Evolutionary conservation across 2,888 invertebrate species (phyloP).

Genomic region (Apotomis turbidana): DNA sequence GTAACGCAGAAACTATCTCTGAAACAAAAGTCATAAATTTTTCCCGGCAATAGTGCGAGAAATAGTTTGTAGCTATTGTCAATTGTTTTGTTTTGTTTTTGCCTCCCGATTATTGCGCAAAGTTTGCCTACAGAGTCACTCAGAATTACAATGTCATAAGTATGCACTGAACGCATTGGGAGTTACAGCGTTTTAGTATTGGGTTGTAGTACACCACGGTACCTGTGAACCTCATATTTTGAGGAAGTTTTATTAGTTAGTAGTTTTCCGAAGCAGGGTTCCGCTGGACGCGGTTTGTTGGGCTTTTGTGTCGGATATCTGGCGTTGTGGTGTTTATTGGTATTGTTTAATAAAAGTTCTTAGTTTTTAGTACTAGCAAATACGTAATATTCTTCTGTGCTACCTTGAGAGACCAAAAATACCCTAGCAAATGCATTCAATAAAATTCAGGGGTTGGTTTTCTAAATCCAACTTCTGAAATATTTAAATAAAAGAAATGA

Average conservation of each 20-base stretch:
- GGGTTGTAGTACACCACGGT: not conserved
- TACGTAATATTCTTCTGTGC: too few relatives aligned
- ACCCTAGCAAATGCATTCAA: too few relatives aligned
- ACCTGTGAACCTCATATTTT: constrained; percentile 40
- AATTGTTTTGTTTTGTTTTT: constrained; percentile 67
- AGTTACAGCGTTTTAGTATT: not conserved
- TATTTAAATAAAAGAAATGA: too few relatives aligned
- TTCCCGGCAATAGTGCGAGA: constrained; percentile 63
- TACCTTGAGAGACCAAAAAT: too few relatives aligned
- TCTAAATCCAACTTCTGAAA: too few relatives aligned
- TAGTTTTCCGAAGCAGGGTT: constrained; percentile 29
- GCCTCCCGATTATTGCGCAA: constrained; percentile 43
- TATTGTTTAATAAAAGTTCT: constrained; percentile 17
- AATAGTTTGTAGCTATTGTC: constrained; percentile 69
- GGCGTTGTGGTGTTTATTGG: constrained; percentile 23
- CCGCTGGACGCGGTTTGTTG: constrained; percentile 12
- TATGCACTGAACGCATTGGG: not conserved
- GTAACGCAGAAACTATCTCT: constrained; percentile 64
- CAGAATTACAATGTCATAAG: constrained; percentile 6
- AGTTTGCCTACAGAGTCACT: constrained; percentile 27
- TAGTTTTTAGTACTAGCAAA: too few relatives aligned
- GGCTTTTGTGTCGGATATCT: constrained; percentile 27
- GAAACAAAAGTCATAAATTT: constrained; percentile 78
- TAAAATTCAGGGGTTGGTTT: too few relatives aligned
- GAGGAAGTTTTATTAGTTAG: constrained; percentile 38